phyloP scores from a whole-genome alignment of 2,888 invertebrate genomes.

The Thymelicus sylvestris region DNA sequence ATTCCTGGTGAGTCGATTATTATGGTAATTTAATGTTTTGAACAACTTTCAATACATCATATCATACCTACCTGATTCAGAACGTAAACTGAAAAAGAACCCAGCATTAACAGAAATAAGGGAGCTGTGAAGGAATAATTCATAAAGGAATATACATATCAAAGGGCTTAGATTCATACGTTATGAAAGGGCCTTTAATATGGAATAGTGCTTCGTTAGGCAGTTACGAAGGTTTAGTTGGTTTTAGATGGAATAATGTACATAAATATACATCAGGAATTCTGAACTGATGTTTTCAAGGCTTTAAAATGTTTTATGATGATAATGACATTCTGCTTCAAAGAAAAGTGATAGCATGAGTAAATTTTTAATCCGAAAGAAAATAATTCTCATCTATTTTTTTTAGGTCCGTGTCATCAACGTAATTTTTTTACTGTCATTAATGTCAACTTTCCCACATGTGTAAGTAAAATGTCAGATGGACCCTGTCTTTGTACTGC shows the following conservation, averaged over 20 bases:
- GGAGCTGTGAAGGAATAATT: neutral
- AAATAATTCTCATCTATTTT: no score
- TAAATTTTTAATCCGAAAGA: no score
- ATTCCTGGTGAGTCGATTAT: slow-evolving; percentile 21
- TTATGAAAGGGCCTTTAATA: neutral
- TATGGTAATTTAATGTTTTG: slow-evolving; percentile 19
- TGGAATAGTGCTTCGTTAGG: neutral
- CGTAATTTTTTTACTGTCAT: neutral
- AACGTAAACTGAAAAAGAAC: slow-evolving; percentile 43
- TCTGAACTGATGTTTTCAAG: no score
- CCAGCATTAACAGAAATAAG: slow-evolving; percentile 17
- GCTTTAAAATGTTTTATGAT: no score
- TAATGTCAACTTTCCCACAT: neutral
- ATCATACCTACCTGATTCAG: no score
- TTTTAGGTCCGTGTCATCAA: no score
- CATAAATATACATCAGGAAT: neutral
- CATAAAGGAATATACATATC: slow-evolving; percentile 2
- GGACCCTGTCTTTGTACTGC: neutral
- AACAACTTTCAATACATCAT: slow-evolving; percentile 24
- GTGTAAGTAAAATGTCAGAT: neutral
- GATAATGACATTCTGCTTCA: no score
- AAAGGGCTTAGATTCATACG: neutral
- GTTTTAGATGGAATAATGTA: neutral
- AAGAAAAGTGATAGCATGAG: no score
- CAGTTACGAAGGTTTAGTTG: no score